A percentile compares a stretch with the other conserved stretches of the same genome.
Conservation (phyloP, 1,140 invertebrate species). For the Zaprionus kolodkinae region DNA sequence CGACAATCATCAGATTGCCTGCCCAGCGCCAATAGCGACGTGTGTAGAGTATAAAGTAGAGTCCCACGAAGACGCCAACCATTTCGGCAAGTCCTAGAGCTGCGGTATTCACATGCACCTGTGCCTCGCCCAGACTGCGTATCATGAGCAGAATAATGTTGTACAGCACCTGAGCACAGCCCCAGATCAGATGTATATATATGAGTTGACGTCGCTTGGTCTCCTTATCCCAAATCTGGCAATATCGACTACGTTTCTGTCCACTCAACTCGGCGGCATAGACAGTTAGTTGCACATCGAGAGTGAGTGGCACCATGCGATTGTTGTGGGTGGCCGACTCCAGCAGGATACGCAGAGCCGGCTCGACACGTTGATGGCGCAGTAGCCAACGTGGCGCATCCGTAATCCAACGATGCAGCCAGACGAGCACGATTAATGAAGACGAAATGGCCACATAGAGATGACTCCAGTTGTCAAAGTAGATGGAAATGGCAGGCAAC, state of each 20-base stretch:
- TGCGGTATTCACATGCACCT: constrained; percentile 82
- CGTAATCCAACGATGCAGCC: constrained; percentile 83
- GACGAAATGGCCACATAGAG: constrained; percentile 84
- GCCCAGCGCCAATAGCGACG: constrained; percentile 77
- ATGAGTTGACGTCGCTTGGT: constrained; percentile 67
- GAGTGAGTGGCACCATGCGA: constrained; percentile 73
- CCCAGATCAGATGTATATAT: constrained; percentile 78
- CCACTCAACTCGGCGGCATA: constrained; percentile 62
- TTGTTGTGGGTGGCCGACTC: constrained; percentile 83
- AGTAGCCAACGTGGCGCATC: constrained; percentile 84
- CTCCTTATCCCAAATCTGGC: constrained; percentile 77
- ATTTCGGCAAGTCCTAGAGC: constrained; percentile 83
- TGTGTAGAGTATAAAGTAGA: constrained; percentile 79
- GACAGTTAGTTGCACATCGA: constrained; percentile 68
- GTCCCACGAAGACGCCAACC: constrained; percentile 80
- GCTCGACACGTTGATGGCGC: constrained; percentile 72
- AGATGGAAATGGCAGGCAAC: constrained; percentile 82
- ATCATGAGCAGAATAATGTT: constrained; percentile 84
- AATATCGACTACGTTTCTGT: constrained; percentile 50
- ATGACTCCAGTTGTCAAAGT: constrained; percentile 82
- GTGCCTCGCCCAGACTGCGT: constrained; percentile 73
- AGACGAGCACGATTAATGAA: constrained; percentile 79
- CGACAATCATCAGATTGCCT: constrained; percentile 70
- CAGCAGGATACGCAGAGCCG: constrained; percentile 66
- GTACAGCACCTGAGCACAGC: constrained; percentile 74